Evolutionary conservation across 2,888 invertebrate genomes (phyloP), one percentile per base, ranked within the genome.

Genomic region (Proisotoma minuta): DNA sequence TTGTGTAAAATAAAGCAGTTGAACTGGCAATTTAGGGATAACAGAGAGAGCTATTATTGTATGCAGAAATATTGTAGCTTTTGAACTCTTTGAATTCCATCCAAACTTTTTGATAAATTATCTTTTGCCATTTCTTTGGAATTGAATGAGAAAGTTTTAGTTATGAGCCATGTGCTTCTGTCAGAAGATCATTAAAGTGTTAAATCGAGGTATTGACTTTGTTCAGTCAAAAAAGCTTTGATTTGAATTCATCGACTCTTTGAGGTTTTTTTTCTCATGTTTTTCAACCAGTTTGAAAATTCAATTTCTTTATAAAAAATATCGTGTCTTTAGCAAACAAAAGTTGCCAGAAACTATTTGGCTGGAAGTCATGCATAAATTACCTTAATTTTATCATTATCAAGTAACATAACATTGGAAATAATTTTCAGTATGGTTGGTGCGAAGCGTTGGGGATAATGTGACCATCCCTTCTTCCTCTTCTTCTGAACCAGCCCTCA

Each of bases 401-500:
- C 8, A 15, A 15, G 34, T 34, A 34, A 15, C 8, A 34, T 10
- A 10, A 34, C 8, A 34, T 10, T 34, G 34, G 15, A 34, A 34
- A 34, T 34, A 10, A 10, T 10, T 10, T 34, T 34, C 52, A 71
- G 71, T 64, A 64, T 63, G 69, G 57, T 66, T 69, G 63, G 63
- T 71, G 67, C 57, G 62, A 52, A 71, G 64, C 56, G 64, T 62
- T 40, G 69, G 66, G 61, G 68, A 71, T 57, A 69, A 71, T 51
- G 66, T 65, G 57, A 66, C 66, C 53, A 52, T 64, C 22, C 52
- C 66, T 43, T 65, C 66, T 52, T 57, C 61, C 50, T 54, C 59
- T 23, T 57, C 66, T 23, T 4, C 4, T 3, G 60, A 58, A 20
- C 51, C 63, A 23, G 69, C 72, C 62, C 58, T 66, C 27, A 49